phyloP scores from a whole-genome alignment of 1,140 invertebrate species.

The Drosophila navojoa region DNA sequence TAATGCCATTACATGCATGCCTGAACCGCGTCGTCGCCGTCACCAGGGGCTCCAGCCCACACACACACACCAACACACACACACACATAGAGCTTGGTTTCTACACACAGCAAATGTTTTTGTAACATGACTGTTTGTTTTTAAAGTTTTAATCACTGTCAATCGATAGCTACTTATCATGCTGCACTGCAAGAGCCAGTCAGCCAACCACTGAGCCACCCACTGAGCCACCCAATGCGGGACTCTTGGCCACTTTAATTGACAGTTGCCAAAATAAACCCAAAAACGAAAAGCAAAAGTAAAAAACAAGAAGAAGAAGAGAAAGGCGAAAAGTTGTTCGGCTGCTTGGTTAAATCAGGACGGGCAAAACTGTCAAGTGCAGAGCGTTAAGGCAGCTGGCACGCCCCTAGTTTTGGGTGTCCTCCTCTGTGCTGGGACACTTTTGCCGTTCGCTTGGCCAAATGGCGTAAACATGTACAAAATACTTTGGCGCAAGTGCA shows the following conservation, averaged over 20 bases:
- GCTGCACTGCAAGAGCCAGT: slow-evolving; percentile 52
- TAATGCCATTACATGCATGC: slow-evolving; percentile 77
- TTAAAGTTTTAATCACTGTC: slow-evolving; percentile 82
- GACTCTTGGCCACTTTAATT: slow-evolving; percentile 42
- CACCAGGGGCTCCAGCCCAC: slow-evolving; percentile 30
- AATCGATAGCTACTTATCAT: slow-evolving; percentile 82
- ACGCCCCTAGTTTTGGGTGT: neutral
- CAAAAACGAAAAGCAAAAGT: neutral
- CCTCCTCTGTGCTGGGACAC: neutral
- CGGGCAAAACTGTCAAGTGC: slow-evolving; percentile 69
- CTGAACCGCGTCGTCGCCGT: slow-evolving; percentile 35
- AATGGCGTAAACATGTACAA: slow-evolving; percentile 80
- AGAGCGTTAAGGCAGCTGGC: slow-evolving; percentile 11
- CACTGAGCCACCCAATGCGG: slow-evolving; percentile 9
- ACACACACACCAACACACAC: neutral
- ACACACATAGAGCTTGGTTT: slow-evolving; percentile 3
- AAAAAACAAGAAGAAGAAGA: neutral
- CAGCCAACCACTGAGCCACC: neutral
- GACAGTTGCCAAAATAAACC: slow-evolving; percentile 42
- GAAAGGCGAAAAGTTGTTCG: slow-evolving; percentile 1
- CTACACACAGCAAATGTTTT: slow-evolving; percentile 46
- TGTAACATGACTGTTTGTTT: slow-evolving; percentile 81
- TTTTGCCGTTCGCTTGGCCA: slow-evolving; percentile 30
- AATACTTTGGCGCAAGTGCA: slow-evolving; percentile 66
- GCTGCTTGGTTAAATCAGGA: slow-evolving; percentile 67